Base-by-base conservation (phyloP, 2,113 vertebrate species). In the Laterallus jamaicensis region DNA sequence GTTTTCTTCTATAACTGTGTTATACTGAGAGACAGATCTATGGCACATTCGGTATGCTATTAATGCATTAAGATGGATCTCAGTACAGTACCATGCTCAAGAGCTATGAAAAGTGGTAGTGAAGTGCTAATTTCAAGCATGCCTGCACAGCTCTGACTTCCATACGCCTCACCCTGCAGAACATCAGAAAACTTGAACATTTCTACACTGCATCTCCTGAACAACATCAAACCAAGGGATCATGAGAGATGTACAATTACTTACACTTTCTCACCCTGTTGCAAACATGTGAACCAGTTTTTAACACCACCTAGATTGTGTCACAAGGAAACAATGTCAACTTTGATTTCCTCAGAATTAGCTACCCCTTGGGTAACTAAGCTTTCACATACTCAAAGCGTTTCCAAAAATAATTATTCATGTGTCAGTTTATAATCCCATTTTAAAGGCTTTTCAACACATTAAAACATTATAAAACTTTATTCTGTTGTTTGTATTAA, bases 111-210 rank as follows among this genome's bases (percentile, higher is more conserved):
- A 69, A 86, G 44, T 5, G 1, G 12, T 62, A 55, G 19, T 25
- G 18, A 78, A 75, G 2, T 21, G 56, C 56, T 71, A 81, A 16
- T 40, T 42, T 58, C 56, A 59, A 35, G 28, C 7, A 32, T 9
- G 64, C 70, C 29, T 60, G 8, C 15, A 12, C 10, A 52, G 15
- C 3, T 88, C 64, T 15, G 12, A 71, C 32, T 52, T 81, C 17
- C 18, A 25, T 0, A 1, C 40, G 14, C 10, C 16, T 71, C 35
- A 52, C 12, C 42, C 44, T 20, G 11, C 14, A 74, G 49, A 83
- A 32, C 9, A 42, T 18, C 1, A 77, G 29, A 29, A 62, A 54
- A 18, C 1, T 2, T 10, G 4, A 73, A 20, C 5, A 4, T 2
- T 56, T 47, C 20, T 40, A 21, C 25, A 71, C 20, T 60, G 9